Base-by-base conservation (phyloP, 1,140 invertebrate genomes). In the Trichonephila clavipes region DNA sequence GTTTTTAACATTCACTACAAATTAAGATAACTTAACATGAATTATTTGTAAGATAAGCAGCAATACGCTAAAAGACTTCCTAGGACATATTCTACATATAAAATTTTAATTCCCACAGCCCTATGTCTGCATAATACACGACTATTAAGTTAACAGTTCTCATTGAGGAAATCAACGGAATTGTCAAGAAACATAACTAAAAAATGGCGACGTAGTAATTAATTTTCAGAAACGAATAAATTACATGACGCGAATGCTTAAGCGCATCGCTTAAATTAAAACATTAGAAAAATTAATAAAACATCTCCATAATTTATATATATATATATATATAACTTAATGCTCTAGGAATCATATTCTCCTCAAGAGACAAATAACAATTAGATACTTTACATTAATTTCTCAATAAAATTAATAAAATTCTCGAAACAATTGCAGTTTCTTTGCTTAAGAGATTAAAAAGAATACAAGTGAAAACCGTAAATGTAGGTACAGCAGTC, bases 241-340 rank as follows among this genome's bases (percentile, higher is more conserved):
- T 77, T 77, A 19, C 34, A 77, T 18, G 18, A 77, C 34, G 72
- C 18, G 8, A 69, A 69, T 19, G 14, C 3, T 40, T 34, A 77
- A 77, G 12, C 28, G 34, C 7, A 18, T 77, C 34, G 72, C 72
- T 77, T 19, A 40, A 18, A 34, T 77, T 77, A 77, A 77, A 28
- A 40, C 72, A 18, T 77, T 77, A 77, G 34, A 77, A 34, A 34
- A 77, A 77, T 77, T 18, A 77, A 77, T 77, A 34, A 77, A 77
- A 77, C 28, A 77, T n/a, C 28, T 40, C 72, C 66, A 34, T 18
- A 77, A 77, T 77, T 77, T 40, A n/a, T n/a, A n/a, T n/a, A n/a
- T n/a, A n/a, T n/a, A n/a, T n/a, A n/a, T n/a, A n/a, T n/a, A n/a
- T n/a, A n/a, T n/a, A 7, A 77, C 28, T 40, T 40, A 34, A 69